Percentiles rank a stretch among this genome's conserved stretches.
Evolutionary conservation across 2,797 vertebrate species (phyloP).

Genomic region (Crocidura indochinensis): DNA sequence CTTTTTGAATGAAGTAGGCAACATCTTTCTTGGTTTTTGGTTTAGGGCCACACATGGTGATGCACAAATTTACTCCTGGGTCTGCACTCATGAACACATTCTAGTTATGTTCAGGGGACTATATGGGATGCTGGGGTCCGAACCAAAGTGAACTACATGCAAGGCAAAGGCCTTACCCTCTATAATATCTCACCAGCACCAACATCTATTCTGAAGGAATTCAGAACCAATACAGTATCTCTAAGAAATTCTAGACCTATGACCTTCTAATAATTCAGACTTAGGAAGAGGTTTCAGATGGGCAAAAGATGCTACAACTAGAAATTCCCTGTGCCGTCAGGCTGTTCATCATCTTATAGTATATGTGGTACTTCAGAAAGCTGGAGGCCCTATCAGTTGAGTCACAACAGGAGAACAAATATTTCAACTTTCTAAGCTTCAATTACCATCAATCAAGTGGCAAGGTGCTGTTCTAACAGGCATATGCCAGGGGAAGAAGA

Average conservation of each 20-base stretch:
- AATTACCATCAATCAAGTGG: not conserved
- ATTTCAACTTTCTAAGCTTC: not conserved
- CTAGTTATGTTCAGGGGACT: too few relatives aligned
- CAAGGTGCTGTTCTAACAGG: not conserved
- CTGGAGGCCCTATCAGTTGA: accelerated
- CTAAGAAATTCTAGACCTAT: not conserved
- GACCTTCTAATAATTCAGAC: not conserved
- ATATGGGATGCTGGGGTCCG: too few relatives aligned
- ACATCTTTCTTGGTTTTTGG: not conserved
- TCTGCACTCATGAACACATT: too few relatives aligned
- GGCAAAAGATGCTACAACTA: not conserved
- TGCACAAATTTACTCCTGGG: too few relatives aligned
- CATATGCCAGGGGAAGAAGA: not conserved
- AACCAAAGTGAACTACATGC: too few relatives aligned
- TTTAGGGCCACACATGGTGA: too few relatives aligned
- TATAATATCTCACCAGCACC: too few relatives aligned
- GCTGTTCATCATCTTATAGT: too few relatives aligned
- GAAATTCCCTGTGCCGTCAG: not conserved
- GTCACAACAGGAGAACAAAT: not conserved
- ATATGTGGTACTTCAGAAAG: too few relatives aligned
- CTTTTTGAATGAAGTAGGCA: not conserved
- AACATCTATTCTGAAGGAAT: too few relatives aligned
- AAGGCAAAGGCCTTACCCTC: too few relatives aligned
- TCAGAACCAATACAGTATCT: too few relatives aligned
- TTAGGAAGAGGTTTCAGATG: not conserved